Evolutionary conservation across 2,113 vertebrate species (phyloP).

Genomic region (Saguinus midas): DNA sequence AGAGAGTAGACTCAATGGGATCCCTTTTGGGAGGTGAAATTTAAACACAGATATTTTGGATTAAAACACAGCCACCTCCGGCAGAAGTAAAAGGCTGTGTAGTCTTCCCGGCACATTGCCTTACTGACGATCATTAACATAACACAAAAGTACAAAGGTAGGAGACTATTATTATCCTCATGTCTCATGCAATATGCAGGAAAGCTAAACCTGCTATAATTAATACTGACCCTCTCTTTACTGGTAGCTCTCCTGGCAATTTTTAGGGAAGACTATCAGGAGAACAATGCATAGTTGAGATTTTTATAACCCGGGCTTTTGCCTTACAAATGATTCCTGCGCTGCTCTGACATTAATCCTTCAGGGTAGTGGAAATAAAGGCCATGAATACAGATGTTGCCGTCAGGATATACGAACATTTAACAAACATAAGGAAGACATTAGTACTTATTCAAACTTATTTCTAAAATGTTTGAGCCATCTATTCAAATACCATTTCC

Average conservation of each 20-base stretch:
- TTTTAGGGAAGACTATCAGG: slow-evolving; percentile 17
- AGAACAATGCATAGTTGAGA: slow-evolving; percentile 11
- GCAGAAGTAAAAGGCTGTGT: slow-evolving; percentile 19
- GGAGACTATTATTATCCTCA: slow-evolving; percentile 6
- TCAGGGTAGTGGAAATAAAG: slow-evolving; percentile 1
- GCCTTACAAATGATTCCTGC: slow-evolving; percentile 19
- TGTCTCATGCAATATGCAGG: slow-evolving; percentile 48
- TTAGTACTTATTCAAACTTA: neutral
- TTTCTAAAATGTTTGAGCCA: neutral
- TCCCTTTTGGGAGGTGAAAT: slow-evolving; percentile 56
- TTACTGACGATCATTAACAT: slow-evolving; percentile 24
- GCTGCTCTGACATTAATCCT: neutral
- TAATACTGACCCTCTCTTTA: slow-evolving; percentile 57
- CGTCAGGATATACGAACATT: neutral
- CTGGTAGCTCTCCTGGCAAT: neutral
- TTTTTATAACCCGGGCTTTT: neutral
- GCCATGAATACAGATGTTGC: neutral
- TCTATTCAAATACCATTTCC: neutral
- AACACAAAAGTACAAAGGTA: slow-evolving; percentile 8
- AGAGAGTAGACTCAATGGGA: neutral
- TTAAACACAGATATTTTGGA: slow-evolving; percentile 61
- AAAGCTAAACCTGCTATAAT: slow-evolving; percentile 51
- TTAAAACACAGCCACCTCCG: slow-evolving; percentile 28
- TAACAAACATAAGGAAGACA: neutral
- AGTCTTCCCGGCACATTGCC: slow-evolving; percentile 20